Evolutionary conservation across 1,140 invertebrate genomes (phyloP), one percentile per base, ranked within the genome.

Genomic region (Cyrtorhinus lividipennis): DNA sequence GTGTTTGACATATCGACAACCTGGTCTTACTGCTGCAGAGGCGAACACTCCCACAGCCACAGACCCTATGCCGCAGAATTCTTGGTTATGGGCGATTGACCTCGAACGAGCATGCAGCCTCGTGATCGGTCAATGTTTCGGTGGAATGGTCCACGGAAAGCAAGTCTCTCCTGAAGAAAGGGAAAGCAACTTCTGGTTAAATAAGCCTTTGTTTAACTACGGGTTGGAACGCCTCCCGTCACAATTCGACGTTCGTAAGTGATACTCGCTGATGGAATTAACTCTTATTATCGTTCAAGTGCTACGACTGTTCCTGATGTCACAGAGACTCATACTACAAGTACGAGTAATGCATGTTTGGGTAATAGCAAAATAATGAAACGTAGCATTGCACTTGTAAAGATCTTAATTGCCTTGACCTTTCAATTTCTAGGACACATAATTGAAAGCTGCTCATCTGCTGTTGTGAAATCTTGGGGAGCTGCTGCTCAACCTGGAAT

Each of bases 11-110:
- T n/a, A n/a, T n/a, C n/a, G n/a, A n/a, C n/a, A n/a, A n/a, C n/a
- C n/a, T n/a, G n/a, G n/a, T n/a, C n/a, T n/a, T n/a, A n/a, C n/a
- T 68, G 26, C 27, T 69, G 62, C 64, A 73, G 72, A 75, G 59
- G 72, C 73, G 0, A 75, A 74, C 67, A 77, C 76, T 13, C 76
- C 75, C 10, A 77, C 76, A 22, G 69, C 74, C 24, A 66, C 69
- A 13, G 73, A 76, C 59, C 64, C 75, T n/a, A 70, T 72, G 1
- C 71, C 74, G 59, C 69, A 73, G 22, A 64, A 66, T 65, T 75
- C 73, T 8, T 83, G 81, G 80, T 69, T 78, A 2, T 84, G 83
- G 82, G 71, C 83, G 63, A 69, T 83, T 18, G 82, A 84, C 71
- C 69, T 83, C 66, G 80, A 83, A 69, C 70, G 80, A 66, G 76